Evolutionary conservation across 2,797 vertebrate genomes (phyloP), one percentile per base, ranked within the genome.

Genomic region (Amniataba percoides): DNA sequence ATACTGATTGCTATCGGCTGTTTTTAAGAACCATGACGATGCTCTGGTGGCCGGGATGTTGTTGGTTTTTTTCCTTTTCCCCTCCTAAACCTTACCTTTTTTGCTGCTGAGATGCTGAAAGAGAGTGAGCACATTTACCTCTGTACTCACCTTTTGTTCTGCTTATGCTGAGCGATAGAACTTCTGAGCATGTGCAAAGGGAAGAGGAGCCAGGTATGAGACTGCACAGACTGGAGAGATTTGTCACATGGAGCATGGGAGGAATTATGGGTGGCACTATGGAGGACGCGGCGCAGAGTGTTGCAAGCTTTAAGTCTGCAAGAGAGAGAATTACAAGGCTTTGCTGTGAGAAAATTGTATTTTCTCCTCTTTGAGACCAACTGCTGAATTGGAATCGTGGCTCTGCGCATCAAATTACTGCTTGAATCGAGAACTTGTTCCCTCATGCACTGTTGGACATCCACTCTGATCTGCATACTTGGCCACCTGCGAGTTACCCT

Each of bases 221-320:
- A 71, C 66, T 65, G 74, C 82, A 82, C 70, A 64, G 79, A 46
- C 77, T 61, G 75, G 36, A 43, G 58, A 83, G 73, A 82, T 82
- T 80, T 83, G 79, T 86, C 67, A 60, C 79, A 67, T 60, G 56
- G 76, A 82, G 81, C 31, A 60, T 70, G 0, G 69, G 79, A 78
- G 85, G 90, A 91, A 78, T 88, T 72, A 73, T 71, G 80, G 89
- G 80, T 58, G 74, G 77, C 82, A 59, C 55, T 63, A 9, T 74
- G 52, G 79, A 82, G 49, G 80, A 87, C 71, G 15, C 11, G 55
- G 62, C 74, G 80, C 83, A 69, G 73, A 83, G 61, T 79, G 73
- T 77, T 83, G 19, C 74, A 40, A 78, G 71, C 69, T 69, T 80
- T 52, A 78, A 70, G 64, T 78, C 68, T 63, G 71, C 72, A 59